Conservation (phyloP, 1,140 invertebrate genomes). For the Ips nitidus region DNA sequence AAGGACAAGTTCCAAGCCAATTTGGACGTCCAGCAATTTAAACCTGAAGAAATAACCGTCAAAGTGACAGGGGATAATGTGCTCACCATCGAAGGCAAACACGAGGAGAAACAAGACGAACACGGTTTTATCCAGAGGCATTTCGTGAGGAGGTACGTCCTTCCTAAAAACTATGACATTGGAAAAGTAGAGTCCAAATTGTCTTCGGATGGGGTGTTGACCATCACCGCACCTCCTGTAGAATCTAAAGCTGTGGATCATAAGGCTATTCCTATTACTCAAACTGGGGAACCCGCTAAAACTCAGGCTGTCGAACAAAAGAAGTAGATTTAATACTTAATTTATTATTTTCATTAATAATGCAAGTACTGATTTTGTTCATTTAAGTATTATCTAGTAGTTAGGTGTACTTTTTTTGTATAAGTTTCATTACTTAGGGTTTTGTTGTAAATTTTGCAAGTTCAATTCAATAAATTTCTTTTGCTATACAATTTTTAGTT, state of each 20-base stretch:
- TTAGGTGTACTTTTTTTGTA: not conserved
- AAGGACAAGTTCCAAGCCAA: constrained; percentile 60
- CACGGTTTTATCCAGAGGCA: constrained; percentile 67
- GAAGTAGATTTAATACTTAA: constrained; percentile 1
- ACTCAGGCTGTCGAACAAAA: constrained; percentile 10
- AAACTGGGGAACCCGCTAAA: constrained; percentile 33
- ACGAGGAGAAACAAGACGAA: constrained; percentile 68
- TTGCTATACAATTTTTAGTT: not conserved
- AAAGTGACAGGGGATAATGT: constrained; percentile 70
- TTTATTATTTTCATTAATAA: not conserved
- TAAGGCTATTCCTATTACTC: constrained; percentile 35
- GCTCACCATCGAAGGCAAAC: constrained; percentile 68
- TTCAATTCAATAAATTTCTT: not conserved
- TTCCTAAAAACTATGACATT: constrained; percentile 67
- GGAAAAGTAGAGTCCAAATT: constrained; percentile 66
- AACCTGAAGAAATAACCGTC: constrained; percentile 77
- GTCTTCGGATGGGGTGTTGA: constrained; percentile 74
- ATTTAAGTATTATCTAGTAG: not conserved
- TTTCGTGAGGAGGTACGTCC: constrained; percentile 66
- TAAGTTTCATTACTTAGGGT: not conserved
- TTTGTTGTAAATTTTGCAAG: constrained; percentile 2
- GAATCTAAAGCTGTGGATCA: constrained; percentile 14
- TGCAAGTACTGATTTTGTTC: not conserved
- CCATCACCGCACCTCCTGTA: constrained; percentile 60
- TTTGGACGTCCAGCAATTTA: constrained; percentile 76